A percentile compares a stretch with the other conserved stretches of the same genome.
Evolutionary conservation across 2,113 vertebrate species (phyloP).

Genomic region (Diadophis punctatus): DNA sequence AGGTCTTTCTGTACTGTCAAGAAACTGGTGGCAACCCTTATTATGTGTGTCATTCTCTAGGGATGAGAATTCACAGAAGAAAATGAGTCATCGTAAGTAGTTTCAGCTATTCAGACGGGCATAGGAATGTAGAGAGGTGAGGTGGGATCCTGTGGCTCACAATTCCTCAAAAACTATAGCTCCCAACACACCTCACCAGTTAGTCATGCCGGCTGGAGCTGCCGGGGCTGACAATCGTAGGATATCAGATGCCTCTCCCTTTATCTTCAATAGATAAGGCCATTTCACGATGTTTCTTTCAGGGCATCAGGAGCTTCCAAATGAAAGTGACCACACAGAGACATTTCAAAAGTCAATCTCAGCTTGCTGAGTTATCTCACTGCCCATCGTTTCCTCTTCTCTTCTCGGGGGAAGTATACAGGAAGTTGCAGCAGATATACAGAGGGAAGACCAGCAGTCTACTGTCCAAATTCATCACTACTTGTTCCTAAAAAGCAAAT

Average conservation of each 20-base stretch:
- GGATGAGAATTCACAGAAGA: conserved; percentile 38
- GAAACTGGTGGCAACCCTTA: conserved; percentile 8
- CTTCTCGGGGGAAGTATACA: conserved; percentile 86
- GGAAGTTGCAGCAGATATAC: conserved; percentile 96
- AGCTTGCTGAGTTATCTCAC: conserved; percentile 53
- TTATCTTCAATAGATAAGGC: conserved; percentile 41
- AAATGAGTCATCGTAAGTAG: neutral
- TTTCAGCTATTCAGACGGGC: conserved; percentile 54
- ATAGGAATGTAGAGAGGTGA: conserved; percentile 54
- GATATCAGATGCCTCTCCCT: neutral
- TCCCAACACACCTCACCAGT: neutral
- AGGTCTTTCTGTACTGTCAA: conserved; percentile 26
- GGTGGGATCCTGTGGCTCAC: conserved; percentile 2
- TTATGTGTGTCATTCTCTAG: neutral
- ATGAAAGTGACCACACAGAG: conserved; percentile 31
- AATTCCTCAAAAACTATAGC: neutral
- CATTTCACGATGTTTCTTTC: conserved; percentile 39
- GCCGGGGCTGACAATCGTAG: neutral
- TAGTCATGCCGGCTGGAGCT: neutral
- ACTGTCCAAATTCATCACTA: conserved; percentile 96
- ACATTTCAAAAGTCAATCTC: conserved; percentile 30
- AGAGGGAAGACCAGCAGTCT: conserved; percentile 89
- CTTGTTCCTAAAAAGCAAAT: conserved; percentile 80
- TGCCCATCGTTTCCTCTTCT: conserved; percentile 58
- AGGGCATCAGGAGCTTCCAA: conserved; percentile 24